Evolutionary conservation across 30 jellyfish, hydroid and myxozoan genomes (phyloP), one percentile per base, ranked within the genome.

Genomic region (Aurelia sp.): DNA sequence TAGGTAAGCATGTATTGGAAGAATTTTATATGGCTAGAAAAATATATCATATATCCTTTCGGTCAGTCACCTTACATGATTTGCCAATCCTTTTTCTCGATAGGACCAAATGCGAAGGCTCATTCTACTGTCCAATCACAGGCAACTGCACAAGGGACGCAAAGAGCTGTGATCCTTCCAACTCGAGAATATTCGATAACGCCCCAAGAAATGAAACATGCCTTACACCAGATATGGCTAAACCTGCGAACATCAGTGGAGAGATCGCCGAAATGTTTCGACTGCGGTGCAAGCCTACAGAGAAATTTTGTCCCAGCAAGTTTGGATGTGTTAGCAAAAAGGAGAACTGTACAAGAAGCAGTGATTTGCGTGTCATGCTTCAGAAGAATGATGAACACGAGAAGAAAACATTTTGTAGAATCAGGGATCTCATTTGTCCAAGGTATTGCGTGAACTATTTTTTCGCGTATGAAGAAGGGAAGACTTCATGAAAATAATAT

Each of bases 401-500:
- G 52, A 69, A 60, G 85, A 53, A 67, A 31, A 8, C 61, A n/a
- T 82, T 53, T 18, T 82, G 91, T 75, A 70, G 85, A 70, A 13
- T 82, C 79, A 35, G 91, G 20, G 81, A 82, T 21, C 44, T 21
- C 59, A 61, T 82, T 18, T 82, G 91, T 33, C 91, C 91, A 82
- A 69, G 91, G 91, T 69, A 70, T 4, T 15, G 12, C 21, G 33
- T 27, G 33, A 27, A 27, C 33, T 27, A 27, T 0, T 27, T 27
- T 27, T 27, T 27, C 2, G 33, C 33, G 2, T 27, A 27, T 27
- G 33, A 27, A 27, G 2, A 27, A 27, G 33, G 33, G 33, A 27
- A 27, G 2, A 27, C 2, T 27, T 27, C 2, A 2, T 27, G 33
- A 27, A 27, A 27, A 27, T 27, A 2, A 27, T 27, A 27, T 27